Evolutionary conservation across 2,797 vertebrate genomes (phyloP), one percentile per base, ranked within the genome.

Genomic region (Melanotaenia maccullochi): DNA sequence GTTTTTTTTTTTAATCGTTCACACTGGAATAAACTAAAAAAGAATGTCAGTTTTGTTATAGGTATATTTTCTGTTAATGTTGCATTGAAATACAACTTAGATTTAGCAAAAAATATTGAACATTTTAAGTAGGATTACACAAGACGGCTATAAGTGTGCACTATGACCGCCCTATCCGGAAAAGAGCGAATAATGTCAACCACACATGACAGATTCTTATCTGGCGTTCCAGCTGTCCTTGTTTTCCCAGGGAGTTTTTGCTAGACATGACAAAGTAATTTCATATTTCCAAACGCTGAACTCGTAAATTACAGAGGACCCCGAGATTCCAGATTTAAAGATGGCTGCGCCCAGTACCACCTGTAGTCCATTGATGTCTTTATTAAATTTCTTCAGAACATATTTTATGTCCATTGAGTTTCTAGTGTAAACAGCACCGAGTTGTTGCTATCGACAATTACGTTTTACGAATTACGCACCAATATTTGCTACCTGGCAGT

Each of bases 161-260:
- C 4, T 16, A 82, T 82, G 89, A 83, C 87, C 74, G 0, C 56
- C 18, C 3, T 3, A 73, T 76, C 71, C 82, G 86, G 87, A 86
- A 90, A 75, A 68, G 70, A 42, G 63, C 25, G 35, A 18, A 36
- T 55, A 52, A 68, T 49, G 28, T 20, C 5, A 47, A 30, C 24
- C 14, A 67, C 62, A 78, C 75, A 51, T 71, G 75, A 84, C 42
- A 49, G 7, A 49, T 16, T 42, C 40, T 4, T 42, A 18, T 18
- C 14, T 2, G n/a, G 3, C 6, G 6, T 47, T n/a, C 18, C 18
- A n/a, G 18, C 18, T 44, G 42, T 16, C 13, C 42, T 20, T 4
- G 42, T 47, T 20, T 47, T 47, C 18, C 6, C 2, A 20, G 8
- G 18, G 1, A n/a, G n/a, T 16, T 47, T 8, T n/a, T 47, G 18